Base-by-base conservation (phyloP, 2,888 invertebrate genomes). In the Pristionchus arcanus region DNA sequence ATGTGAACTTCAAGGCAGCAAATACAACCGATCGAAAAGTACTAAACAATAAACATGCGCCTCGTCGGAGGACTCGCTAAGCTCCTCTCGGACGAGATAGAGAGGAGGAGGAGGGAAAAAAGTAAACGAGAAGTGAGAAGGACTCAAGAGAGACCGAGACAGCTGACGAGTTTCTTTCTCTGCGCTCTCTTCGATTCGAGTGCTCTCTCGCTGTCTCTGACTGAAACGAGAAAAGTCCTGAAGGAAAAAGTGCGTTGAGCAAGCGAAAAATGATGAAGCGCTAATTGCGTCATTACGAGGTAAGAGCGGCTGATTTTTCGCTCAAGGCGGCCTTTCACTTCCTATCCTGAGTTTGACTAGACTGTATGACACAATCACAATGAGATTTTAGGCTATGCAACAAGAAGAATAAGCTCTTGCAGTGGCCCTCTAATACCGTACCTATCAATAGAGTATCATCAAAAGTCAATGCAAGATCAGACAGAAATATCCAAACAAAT, bases 81-180 rank as follows among this genome's bases (percentile, higher is more conserved):
- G 63, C 63, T 63, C 81, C 15, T n/a, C 37, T 28, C 16, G 19
- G 21, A 19, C 15, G 81, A 81, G 81, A 25, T 21, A 28, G 81
- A 71, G 81, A 81, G 49, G 34, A 34, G 28, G 81, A 28, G n/a
- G 49, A 49, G 81, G 4, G 28, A 53, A 81, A 77, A 81, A 81
- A 53, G 81, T 53, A n/a, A n/a, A n/a, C n/a, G 49, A 21, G 49
- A 77, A 49, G 81, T 21, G 53, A 77, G 74, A 77, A 25, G 49
- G 81, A 11, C 42, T 28, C 28, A 34, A 25, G 49, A 81, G 81
- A 81, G 81, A 77, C 42, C 25, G 42, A 81, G 81, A 49, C 81
- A 81, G 81, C 81, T 81, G 81, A 81, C 81, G 15, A 53, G 13
- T 28, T 16, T 81, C 15, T n/a, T 53, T 81, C 81, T 81, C 81